Conservation (phyloP, 2,113 vertebrate genomes). For the Tetraodon nigroviridis region DNA sequence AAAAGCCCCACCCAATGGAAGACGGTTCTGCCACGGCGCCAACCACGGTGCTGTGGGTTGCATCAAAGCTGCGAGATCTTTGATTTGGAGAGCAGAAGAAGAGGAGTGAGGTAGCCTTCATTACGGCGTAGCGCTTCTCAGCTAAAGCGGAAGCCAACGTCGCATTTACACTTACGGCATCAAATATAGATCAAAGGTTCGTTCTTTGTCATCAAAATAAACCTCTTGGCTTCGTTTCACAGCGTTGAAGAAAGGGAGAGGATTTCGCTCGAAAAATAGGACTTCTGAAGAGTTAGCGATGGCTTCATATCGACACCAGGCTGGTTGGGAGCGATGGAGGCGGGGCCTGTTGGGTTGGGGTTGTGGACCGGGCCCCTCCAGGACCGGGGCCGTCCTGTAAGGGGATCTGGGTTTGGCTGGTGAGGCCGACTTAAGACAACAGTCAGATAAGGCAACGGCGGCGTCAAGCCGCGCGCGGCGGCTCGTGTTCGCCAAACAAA, state of each 20-base stretch:
- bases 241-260: constrained; percentile 69
- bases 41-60: constrained; percentile 4
- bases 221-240: constrained; percentile 70
- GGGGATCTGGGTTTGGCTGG: constrained; percentile 41
- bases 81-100: constrained; percentile 17
- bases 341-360: no score
- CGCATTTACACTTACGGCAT: constrained; percentile 57
- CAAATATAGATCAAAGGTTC: constrained; percentile 57
- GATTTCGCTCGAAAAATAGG: constrained; percentile 53
- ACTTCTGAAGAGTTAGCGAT: constrained; percentile 56
- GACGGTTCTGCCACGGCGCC: no score
- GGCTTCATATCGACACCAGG: no score
- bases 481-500: constrained; percentile 2
- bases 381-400: neutral
- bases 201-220: constrained; percentile 62
- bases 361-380: constrained; percentile 47
- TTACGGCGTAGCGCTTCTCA: neutral
- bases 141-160: constrained; percentile 16
- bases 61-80: constrained; percentile 10
- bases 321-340: no score
- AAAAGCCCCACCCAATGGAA: no score
- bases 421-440: constrained; percentile 65
- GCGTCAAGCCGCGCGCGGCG: constrained; percentile 34
- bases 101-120: constrained; percentile 48
- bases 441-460: constrained; percentile 65